Evolutionary conservation across 2,113 vertebrate species (phyloP).

Genomic region (Solenodon paradoxus): DNA sequence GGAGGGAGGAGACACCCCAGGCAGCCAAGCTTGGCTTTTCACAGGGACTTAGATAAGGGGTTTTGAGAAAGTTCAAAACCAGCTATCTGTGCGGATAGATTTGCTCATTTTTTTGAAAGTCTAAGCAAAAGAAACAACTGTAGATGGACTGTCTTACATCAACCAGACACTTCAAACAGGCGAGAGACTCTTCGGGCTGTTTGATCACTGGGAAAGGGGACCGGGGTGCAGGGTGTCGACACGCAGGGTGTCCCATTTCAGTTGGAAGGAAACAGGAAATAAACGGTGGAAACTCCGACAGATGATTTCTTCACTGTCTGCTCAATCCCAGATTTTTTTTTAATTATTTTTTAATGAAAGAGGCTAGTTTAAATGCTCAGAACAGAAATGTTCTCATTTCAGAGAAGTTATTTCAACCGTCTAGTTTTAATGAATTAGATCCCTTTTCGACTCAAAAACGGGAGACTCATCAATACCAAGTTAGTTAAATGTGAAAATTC

Average conservation of each 20-base stretch:
- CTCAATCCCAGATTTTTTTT: not conserved
- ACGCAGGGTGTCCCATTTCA: not conserved
- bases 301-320: not conserved
- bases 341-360: not conserved
- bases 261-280: not conserved
- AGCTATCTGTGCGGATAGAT: not conserved
- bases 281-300: not conserved
- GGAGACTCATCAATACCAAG: not conserved
- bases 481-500: not conserved
- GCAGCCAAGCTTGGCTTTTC: not conserved
- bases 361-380: not conserved
- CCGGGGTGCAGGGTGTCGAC: too few species aligned
- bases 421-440: not conserved
- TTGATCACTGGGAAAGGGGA: not conserved
- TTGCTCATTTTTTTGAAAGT: not conserved
- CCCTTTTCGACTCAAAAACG: not conserved
- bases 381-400: not conserved
- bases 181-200: not conserved
- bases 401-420: not conserved
- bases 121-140: not conserved
- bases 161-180: not conserved
- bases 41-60: not conserved
- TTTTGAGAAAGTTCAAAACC: slow-evolving; percentile 25
- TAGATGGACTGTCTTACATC: not conserved
- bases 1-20: not conserved